A percentile compares a stretch with the other conserved stretches of the same genome.
phyloP scores from a whole-genome alignment of 2,113 vertebrate genomes.

The Felis chaus region DNA sequence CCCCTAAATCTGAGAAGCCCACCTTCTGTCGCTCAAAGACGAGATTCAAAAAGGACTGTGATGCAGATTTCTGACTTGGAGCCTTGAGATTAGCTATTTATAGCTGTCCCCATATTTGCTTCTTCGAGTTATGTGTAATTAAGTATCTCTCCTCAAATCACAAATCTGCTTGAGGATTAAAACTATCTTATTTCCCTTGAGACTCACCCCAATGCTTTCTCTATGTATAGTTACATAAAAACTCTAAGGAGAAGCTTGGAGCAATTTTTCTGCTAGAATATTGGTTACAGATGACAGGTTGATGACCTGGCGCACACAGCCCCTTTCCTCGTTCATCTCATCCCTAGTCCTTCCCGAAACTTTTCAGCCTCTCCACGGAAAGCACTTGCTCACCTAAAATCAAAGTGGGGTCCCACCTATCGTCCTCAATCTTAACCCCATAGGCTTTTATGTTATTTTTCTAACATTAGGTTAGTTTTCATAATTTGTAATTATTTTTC shows the following conservation, averaged over 20 bases:
- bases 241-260: neutral
- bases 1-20: neutral
- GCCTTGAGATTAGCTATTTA: neutral
- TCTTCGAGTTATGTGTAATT: constrained; percentile 20
- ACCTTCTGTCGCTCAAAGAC: neutral
- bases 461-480: neutral
- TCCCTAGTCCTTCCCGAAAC: neutral
- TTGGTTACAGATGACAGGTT: neutral
- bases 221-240: neutral
- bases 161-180: neutral
- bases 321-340: neutral
- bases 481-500: neutral
- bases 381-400: neutral
- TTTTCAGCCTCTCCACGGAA: neutral
- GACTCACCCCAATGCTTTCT: neutral
- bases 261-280: neutral
- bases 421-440: neutral
- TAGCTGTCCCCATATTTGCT: neutral
- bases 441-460: neutral
- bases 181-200: constrained; percentile 4
- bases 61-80: neutral
- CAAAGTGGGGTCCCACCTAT: neutral
- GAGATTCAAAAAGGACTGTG: neutral
- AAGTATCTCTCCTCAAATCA: neutral
- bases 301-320: neutral